Conservation (phyloP, 2,113 vertebrate species). For the Callorhinus ursinus region DNA sequence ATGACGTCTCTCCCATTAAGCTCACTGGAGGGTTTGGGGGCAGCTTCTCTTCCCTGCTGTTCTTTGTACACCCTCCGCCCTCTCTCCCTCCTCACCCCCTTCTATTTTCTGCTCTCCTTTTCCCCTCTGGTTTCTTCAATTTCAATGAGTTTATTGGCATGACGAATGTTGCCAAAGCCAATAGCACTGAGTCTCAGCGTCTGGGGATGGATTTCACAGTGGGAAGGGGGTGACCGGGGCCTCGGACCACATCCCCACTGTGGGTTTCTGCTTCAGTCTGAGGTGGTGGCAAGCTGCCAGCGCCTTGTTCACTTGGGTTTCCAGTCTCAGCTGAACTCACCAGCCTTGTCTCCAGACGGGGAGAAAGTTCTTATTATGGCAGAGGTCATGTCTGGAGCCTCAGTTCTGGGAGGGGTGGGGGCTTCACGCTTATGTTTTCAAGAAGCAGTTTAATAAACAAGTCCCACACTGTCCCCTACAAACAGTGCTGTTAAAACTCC, state of each 20-base stretch:
- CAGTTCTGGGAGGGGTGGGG: neutral
- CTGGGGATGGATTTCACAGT: slow-evolving; percentile 82
- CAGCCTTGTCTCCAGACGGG: slow-evolving; percentile 59
- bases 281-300: slow-evolving; percentile 74
- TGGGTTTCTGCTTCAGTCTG: slow-evolving; percentile 65
- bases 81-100: neutral
- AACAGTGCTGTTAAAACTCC: neutral
- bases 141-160: slow-evolving; percentile 81
- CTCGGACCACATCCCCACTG: slow-evolving; percentile 70
- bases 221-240: slow-evolving; percentile 58
- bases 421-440: neutral
- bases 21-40: neutral
- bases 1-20: neutral
- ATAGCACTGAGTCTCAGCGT: slow-evolving; percentile 72
- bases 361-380: slow-evolving; percentile 59
- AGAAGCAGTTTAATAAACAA: slow-evolving; percentile 32
- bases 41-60: neutral
- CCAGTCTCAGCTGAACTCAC: slow-evolving; percentile 65
- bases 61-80: neutral
- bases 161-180: slow-evolving; percentile 78
- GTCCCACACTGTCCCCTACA: neutral
- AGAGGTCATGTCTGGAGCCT: slow-evolving; percentile 66
- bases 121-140: slow-evolving; percentile 68
- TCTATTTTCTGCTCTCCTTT: neutral
- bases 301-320: slow-evolving; percentile 62